Evolutionary conservation across 2,888 invertebrate genomes (phyloP).

Genomic region (Thera obeliscata): DNA sequence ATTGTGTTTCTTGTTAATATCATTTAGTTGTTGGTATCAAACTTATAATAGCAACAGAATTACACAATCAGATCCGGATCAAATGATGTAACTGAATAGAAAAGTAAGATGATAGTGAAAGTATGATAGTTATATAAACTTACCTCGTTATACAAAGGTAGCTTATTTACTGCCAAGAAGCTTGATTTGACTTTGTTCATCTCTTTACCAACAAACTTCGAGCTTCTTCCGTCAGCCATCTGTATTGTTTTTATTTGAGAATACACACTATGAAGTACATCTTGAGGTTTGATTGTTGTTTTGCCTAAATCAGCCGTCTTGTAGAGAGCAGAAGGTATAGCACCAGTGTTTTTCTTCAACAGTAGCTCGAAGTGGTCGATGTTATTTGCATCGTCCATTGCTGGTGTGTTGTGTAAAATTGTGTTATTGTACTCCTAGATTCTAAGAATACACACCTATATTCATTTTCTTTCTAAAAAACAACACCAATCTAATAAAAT

Average conservation of each 20-base stretch:
- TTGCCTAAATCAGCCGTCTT: constrained; percentile 34
- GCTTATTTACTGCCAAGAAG: constrained; percentile 55
- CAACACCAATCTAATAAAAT: too few relatives aligned
- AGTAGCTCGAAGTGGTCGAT: constrained; percentile 49
- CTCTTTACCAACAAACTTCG: constrained; percentile 34
- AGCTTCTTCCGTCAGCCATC: constrained; percentile 54
- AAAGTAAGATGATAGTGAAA: too few relatives aligned
- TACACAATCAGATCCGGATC: too few relatives aligned
- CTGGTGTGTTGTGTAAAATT: not conserved
- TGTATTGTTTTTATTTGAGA: constrained; percentile 67
- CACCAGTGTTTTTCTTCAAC: constrained; percentile 47
- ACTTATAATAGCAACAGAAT: too few relatives aligned
- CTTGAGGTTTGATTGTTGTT: constrained; percentile 46
- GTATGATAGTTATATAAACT: constrained; percentile 6
- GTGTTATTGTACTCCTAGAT: too few relatives aligned
- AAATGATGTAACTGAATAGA: too few relatives aligned
- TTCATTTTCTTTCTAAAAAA: too few relatives aligned
- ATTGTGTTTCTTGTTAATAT: too few relatives aligned
- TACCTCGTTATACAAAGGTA: constrained; percentile 52
- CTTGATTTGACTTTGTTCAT: constrained; percentile 44
- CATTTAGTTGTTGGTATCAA: too few relatives aligned
- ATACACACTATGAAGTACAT: constrained; percentile 60
- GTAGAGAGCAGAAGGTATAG: constrained; percentile 50
- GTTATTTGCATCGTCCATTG: constrained; percentile 10
- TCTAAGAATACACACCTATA: too few relatives aligned